phyloP scores from a whole-genome alignment of 2,113 vertebrate genomes.

The Callionymus lyra region DNA sequence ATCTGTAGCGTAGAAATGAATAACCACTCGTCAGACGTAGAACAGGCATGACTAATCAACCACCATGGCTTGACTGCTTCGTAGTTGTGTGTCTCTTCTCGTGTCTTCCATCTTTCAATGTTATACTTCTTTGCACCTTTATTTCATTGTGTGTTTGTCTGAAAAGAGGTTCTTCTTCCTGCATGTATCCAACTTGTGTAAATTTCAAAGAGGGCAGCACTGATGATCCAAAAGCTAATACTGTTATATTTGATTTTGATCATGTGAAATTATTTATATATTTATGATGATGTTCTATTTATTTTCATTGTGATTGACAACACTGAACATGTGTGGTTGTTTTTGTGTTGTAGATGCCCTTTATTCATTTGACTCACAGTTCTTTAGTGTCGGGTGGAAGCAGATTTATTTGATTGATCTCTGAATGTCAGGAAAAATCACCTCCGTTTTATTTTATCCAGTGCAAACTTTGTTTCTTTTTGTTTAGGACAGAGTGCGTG shows the following conservation, averaged over 20 bases:
- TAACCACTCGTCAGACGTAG: constrained; percentile 58
- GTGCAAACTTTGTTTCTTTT: too few species aligned
- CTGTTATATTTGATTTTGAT: too few species aligned
- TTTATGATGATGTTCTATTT: constrained; percentile 22
- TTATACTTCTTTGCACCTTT: constrained; percentile 3
- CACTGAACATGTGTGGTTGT: constrained; percentile 7
- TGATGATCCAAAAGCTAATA: too few species aligned
- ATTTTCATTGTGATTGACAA: background rate
- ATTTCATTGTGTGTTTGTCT: too few species aligned
- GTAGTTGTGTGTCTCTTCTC: constrained; percentile 37
- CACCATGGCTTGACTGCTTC: constrained; percentile 45
- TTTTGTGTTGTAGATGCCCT: constrained; percentile 9
- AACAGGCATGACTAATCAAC: constrained; percentile 67
- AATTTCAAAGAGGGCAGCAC: too few species aligned
- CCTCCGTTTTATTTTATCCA: constrained; percentile 33
- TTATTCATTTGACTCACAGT: background rate
- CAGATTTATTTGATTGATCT: constrained; percentile 45
- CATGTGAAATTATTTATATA: background rate
- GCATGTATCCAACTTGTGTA: too few species aligned
- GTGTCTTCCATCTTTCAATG: constrained; percentile 13
- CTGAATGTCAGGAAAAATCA: constrained; percentile 39
- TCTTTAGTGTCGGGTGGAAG: constrained; percentile 12
- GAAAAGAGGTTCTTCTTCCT: too few species aligned
- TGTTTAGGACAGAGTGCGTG: too few species aligned
- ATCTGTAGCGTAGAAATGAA: constrained; percentile 60